These are phyloP conservation scores for Cyphomyrmex costatus DNA, from an alignment of 1,140 invertebrate genomes.

Conservation along the genomic window DNA sequence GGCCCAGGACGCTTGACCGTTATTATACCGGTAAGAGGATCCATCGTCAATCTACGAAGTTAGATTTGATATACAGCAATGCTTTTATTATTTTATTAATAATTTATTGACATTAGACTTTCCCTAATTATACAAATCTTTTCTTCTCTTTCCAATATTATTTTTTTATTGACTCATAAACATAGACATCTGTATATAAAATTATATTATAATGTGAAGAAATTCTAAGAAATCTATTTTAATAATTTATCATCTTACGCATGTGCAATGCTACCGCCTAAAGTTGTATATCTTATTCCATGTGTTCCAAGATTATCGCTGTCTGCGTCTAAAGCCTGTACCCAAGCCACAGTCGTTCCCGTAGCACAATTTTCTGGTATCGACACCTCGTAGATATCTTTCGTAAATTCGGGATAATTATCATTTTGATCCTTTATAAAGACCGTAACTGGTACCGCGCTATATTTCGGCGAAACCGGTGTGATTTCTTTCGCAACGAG, in stretches of 20 bases:
- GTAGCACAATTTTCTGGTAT: constrained; percentile 94
- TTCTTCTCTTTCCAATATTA: background rate
- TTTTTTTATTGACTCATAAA: background rate
- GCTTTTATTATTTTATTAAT: constrained; percentile 43
- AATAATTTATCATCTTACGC: constrained; percentile 89
- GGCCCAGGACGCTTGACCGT: constrained; percentile 92
- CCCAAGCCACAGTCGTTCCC: constrained; percentile 93
- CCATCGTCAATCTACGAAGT: constrained; percentile 91
- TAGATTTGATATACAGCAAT: background rate
- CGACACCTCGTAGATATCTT: constrained; percentile 92
- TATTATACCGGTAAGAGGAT: constrained; percentile 93
- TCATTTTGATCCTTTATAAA: constrained; percentile 97
- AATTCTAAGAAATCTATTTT: background rate
- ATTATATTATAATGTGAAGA: background rate
- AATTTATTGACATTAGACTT: background rate
- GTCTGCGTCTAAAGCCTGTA: constrained; percentile 94
- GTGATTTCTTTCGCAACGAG: constrained; percentile 95
- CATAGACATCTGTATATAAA: background rate
- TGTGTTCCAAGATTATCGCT: constrained; percentile 94
- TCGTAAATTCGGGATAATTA: constrained; percentile 96
- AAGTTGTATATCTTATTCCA: constrained; percentile 95
- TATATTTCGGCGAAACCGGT: constrained; percentile 91
- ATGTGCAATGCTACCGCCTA: constrained; percentile 93
- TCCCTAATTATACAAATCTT: background rate
- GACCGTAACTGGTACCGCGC: constrained; percentile 94